phyloP scores from a whole-genome alignment of 2,113 vertebrate genomes.

The Taxidea taxus region DNA sequence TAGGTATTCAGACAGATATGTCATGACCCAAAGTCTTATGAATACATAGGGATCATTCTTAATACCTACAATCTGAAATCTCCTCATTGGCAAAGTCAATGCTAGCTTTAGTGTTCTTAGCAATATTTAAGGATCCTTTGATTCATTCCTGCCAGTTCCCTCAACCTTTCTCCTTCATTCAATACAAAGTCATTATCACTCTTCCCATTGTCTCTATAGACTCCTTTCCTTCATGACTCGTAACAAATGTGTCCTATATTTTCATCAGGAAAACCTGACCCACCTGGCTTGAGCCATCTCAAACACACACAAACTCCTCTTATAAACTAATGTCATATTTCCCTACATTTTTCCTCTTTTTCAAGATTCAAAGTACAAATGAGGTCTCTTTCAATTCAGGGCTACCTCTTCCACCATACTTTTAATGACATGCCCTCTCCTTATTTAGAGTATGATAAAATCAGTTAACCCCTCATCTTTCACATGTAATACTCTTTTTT shows the following conservation, averaged over 20 bases:
- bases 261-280: neutral
- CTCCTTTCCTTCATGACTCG: neutral
- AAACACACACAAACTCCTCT: neutral
- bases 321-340: neutral
- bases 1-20: neutral
- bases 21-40: neutral
- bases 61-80: neutral
- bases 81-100: neutral
- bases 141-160: neutral
- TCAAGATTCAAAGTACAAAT: neutral
- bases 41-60: neutral
- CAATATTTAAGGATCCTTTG: neutral
- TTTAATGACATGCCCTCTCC: neutral
- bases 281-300: neutral
- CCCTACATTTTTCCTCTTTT: neutral
- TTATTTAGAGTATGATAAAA: neutral
- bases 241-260: neutral
- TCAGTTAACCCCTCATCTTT: neutral
- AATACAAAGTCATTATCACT: neutral
- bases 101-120: neutral
- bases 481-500: neutral
- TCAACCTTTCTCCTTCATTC: neutral
- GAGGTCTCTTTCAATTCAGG: neutral
- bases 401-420: neutral
- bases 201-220: neutral